Conservation (phyloP, 1,140 invertebrate species). For the Calosoma granatense region DNA sequence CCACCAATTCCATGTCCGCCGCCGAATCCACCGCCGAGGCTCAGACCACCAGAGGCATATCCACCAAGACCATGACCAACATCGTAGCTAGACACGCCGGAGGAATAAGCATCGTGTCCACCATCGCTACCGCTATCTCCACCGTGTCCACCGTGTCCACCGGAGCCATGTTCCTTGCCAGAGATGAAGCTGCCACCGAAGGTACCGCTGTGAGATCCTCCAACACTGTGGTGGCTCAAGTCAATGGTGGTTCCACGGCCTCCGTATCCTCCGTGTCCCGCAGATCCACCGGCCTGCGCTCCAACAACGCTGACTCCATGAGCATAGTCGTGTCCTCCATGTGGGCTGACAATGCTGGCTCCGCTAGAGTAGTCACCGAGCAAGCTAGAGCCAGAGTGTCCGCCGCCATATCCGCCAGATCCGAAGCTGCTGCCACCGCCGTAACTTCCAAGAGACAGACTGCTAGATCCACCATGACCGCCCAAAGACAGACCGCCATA, state of each 20-base stretch:
- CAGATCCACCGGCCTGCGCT: not conserved
- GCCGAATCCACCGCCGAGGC: not conserved
- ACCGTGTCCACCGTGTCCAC: not conserved
- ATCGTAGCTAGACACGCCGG: not conserved
- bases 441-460: not conserved
- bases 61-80: not conserved
- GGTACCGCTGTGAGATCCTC: not conserved
- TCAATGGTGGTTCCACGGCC: slow-evolving; percentile 1
- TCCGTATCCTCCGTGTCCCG: not conserved
- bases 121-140: not conserved
- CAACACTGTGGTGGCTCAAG: slow-evolving; percentile 1
- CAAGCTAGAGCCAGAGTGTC: not conserved
- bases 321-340: not conserved
- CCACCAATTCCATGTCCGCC: not conserved
- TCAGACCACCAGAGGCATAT: not conserved
- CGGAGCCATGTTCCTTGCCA: not conserved
- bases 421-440: not conserved
- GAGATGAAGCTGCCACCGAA: slow-evolving; percentile 1
- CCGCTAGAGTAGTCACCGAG: not conserved
- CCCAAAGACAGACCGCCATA: not conserved
- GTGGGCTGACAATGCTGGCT: not conserved
- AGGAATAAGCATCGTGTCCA: not conserved
- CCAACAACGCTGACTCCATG: not conserved
- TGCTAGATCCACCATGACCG: not conserved
- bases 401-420: not conserved